A percentile compares a stretch with the other conserved stretches of the same genome.
Conservation (phyloP, 1,140 invertebrate genomes). For the Achatina immaculata region DNA sequence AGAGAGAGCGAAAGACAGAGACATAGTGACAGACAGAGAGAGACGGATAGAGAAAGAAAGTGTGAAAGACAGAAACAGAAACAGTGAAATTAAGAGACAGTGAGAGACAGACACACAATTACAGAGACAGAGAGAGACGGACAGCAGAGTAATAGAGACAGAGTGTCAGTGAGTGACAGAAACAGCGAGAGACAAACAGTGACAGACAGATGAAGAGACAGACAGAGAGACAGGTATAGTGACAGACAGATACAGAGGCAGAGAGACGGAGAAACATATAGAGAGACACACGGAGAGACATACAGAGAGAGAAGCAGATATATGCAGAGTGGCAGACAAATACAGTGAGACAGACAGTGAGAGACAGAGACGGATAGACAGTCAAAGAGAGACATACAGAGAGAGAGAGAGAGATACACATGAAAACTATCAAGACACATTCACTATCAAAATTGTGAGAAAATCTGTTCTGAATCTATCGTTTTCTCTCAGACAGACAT, state of each 20-base stretch:
- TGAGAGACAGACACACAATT: not conserved
- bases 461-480: no score
- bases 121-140: not conserved
- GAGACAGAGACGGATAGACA: no score
- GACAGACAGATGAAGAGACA: not conserved
- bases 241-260: conserved; percentile 2
- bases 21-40: not conserved
- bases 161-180: not conserved
- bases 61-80: not conserved
- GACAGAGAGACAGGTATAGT: not conserved
- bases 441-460: no score
- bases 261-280: not conserved
- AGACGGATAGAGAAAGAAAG: not conserved
- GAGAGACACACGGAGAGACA: no score
- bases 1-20: no score
- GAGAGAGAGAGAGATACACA: no score
- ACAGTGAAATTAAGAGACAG: not conserved
- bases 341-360: no score
- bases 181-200: not conserved
- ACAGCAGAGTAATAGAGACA: not conserved
- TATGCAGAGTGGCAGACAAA: no score
- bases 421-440: no score
- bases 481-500: no score
- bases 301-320: not conserved
- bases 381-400: no score